Percentiles rank a stretch among this genome's conserved stretches.
These are phyloP conservation scores for Macaria liturata DNA, from an alignment of 2,888 invertebrate genomes.

Conservation along the genomic window DNA sequence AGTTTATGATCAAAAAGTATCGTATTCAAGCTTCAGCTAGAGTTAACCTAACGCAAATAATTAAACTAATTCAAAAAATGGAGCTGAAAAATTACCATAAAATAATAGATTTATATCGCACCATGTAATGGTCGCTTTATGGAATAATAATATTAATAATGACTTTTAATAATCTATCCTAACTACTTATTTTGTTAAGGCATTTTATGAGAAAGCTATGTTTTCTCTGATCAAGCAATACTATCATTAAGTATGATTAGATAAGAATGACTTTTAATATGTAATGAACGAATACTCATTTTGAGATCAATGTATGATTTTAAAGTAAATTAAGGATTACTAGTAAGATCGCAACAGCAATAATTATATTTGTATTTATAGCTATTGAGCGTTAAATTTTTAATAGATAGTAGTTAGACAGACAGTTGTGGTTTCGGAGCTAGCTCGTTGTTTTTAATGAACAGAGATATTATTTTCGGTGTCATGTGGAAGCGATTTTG, in stretches of 20 bases:
- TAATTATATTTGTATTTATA: conserved; percentile 82
- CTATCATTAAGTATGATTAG: conserved; percentile 71
- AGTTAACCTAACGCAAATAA: no score
- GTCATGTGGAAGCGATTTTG: conserved; percentile 46
- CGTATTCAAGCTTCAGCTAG: no score
- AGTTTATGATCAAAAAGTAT: no score
- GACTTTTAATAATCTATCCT: conserved; percentile 23
- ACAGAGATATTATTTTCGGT: conserved; percentile 66
- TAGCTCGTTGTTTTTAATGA: conserved; percentile 77
- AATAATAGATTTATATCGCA: conserved; percentile 37
- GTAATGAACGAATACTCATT: conserved; percentile 74
- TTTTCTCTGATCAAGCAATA: conserved; percentile 81
- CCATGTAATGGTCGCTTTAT: conserved; percentile 74
- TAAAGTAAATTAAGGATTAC: conserved; percentile 46
- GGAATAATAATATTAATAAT: conserved; percentile 36
- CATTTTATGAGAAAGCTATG: conserved; percentile 65
- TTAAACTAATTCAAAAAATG: conserved; percentile 3
- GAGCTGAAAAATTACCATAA: conserved; percentile 31
- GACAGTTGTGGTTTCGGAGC: conserved; percentile 75
- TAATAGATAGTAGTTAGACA: conserved; percentile 77
- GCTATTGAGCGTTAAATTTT: conserved; percentile 82
- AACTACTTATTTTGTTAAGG: conserved; percentile 66
- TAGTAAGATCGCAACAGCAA: conserved; percentile 76
- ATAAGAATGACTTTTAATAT: conserved; percentile 69
- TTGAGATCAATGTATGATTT: conserved; percentile 78